These are phyloP conservation scores for Vandiemenella viatica DNA, from an alignment of 2,888 invertebrate genomes.

Conservation along the genomic window DNA sequence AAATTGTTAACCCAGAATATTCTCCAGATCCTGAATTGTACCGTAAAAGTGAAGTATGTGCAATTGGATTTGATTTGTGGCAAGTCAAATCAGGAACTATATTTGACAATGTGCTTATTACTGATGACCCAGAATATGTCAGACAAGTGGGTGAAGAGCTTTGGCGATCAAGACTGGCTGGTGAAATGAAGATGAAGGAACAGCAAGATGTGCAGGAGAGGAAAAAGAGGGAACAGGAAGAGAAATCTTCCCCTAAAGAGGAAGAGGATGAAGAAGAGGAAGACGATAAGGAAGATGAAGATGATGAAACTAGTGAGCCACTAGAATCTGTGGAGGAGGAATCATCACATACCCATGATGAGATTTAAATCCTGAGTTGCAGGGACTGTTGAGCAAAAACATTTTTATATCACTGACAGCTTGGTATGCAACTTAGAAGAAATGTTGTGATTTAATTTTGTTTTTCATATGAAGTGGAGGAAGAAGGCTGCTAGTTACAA, in stretches of 20 bases:
- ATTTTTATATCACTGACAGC: not conserved
- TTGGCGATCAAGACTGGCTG: slow-evolving; percentile 53
- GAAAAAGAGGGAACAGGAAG: slow-evolving; percentile 40
- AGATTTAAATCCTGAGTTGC: not conserved
- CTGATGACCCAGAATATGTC: slow-evolving; percentile 72
- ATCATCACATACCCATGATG: not conserved
- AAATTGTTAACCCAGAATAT: slow-evolving; percentile 98
- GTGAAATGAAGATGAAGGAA: slow-evolving; percentile 93
- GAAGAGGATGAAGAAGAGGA: slow-evolving; percentile 43
- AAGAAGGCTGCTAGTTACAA: not conserved
- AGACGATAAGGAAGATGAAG: slow-evolving; percentile 43
- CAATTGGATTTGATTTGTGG: slow-evolving; percentile 90
- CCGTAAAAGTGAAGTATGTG: slow-evolving; percentile 75
- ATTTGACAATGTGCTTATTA: slow-evolving; percentile 90
- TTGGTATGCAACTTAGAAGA: not conserved
- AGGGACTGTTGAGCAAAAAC: not conserved
- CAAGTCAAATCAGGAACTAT: slow-evolving; percentile 98
- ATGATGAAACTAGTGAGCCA: slow-evolving; percentile 44
- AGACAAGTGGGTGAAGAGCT: slow-evolving; percentile 45
- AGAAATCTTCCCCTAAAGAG: slow-evolving; percentile 32
- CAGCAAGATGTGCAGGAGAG: slow-evolving; percentile 66
- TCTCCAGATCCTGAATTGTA: slow-evolving; percentile 70
- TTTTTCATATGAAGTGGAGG: not conserved
- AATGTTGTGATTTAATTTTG: not conserved
- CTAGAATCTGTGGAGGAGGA: slow-evolving; percentile 35